phyloP scores from a whole-genome alignment of 2,888 invertebrate genomes.

The Psococerastis gibbosa region DNA sequence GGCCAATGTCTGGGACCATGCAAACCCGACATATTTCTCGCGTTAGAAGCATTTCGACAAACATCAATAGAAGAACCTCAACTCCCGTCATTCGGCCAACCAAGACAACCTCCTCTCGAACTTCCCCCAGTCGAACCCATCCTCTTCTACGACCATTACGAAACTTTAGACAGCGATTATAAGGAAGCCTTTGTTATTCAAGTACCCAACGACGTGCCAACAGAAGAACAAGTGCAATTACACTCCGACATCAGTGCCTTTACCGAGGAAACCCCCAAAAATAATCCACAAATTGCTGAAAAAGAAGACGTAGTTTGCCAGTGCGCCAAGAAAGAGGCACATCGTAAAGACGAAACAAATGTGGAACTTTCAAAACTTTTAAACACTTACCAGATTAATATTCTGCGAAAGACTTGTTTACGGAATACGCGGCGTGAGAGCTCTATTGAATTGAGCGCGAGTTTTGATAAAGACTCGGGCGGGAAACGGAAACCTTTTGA shows the following conservation, averaged over 20 bases:
- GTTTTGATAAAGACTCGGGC: constrained; percentile 6
- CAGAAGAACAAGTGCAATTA: neutral
- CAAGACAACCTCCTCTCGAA: neutral
- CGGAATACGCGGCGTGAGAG: neutral
- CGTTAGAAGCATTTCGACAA: neutral
- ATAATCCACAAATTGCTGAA: neutral
- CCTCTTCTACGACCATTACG: neutral
- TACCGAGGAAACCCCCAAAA: neutral
- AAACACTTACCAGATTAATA: constrained; percentile 4
- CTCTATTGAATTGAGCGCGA: constrained; percentile 1
- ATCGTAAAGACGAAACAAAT: neutral
- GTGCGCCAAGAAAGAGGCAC: neutral
- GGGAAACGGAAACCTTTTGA: constrained; percentile 6
- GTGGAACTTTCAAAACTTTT: neutral
- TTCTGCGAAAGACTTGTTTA: constrained; percentile 3
- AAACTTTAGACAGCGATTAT: neutral
- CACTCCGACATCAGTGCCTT: neutral
- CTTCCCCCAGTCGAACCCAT: neutral
- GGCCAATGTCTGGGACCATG: neutral
- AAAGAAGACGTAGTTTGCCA: neutral
- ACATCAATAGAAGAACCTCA: neutral
- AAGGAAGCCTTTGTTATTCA: neutral
- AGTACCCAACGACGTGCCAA: neutral
- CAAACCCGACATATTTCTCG: constrained; percentile 3
- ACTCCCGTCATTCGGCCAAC: neutral